phyloP scores from a whole-genome alignment of 2,797 vertebrate genomes.

The Myiotriccus ornatus region DNA sequence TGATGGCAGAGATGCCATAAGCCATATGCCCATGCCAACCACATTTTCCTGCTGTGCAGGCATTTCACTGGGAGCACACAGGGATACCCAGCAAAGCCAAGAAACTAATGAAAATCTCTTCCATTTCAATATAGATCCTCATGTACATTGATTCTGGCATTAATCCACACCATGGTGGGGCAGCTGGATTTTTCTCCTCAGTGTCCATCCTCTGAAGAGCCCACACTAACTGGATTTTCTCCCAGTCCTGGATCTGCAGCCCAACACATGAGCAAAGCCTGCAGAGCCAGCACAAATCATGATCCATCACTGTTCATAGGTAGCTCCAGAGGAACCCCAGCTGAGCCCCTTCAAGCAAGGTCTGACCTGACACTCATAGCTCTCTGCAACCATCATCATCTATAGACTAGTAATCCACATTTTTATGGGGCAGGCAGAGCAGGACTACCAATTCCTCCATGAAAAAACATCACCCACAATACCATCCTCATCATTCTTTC shows the following conservation, averaged over 20 bases:
- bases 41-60: not conserved
- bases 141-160: not conserved
- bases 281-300: not conserved
- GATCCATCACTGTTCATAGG: accelerated
- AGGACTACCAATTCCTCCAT: not conserved
- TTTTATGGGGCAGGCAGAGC: not conserved
- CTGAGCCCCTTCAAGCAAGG: not conserved
- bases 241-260: not conserved
- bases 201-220: not conserved
- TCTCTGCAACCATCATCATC: not conserved
- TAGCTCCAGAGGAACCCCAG: not conserved
- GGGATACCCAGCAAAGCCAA: not conserved
- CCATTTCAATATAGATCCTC: not conserved
- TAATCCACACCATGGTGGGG: not conserved
- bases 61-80: not conserved
- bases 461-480: not conserved
- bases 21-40: not conserved
- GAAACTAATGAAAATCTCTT: conserved; percentile 8
- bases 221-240: not conserved
- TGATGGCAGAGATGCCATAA: not conserved
- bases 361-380: not conserved
- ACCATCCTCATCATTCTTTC: not conserved
- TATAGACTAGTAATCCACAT: not conserved
- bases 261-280: not conserved
- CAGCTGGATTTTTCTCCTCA: not conserved